These are phyloP conservation scores for Stenolophus ochropezus DNA, from an alignment of 2,888 invertebrate genomes.

Conservation along the genomic window DNA sequence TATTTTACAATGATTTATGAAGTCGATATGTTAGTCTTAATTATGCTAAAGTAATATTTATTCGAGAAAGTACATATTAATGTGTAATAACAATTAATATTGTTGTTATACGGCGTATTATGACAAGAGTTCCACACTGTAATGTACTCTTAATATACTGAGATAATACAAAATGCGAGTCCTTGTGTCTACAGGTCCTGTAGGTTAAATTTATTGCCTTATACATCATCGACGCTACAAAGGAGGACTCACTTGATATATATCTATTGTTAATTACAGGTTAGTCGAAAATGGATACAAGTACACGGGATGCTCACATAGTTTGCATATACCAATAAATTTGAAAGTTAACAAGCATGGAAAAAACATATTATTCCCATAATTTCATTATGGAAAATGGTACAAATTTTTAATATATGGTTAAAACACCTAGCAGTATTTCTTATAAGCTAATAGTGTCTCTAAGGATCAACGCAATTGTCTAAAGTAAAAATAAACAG, in stretches of 20 bases:
- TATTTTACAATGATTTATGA: background rate
- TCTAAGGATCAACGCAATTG: too few relatives aligned
- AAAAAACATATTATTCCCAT: too few relatives aligned
- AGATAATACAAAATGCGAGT: background rate
- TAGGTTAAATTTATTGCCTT: background rate
- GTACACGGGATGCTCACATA: background rate
- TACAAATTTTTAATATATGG: too few relatives aligned
- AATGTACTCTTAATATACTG: background rate
- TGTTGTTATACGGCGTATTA: background rate
- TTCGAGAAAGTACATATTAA: background rate
- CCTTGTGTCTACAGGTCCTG: background rate
- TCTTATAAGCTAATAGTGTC: too few relatives aligned
- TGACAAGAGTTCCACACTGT: conserved; percentile 1
- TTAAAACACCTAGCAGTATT: too few relatives aligned
- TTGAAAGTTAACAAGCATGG: too few relatives aligned
- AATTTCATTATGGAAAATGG: too few relatives aligned
- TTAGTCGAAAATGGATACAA: background rate
- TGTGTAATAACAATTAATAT: conserved; percentile 9
- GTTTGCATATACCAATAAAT: background rate
- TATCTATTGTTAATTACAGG: background rate
- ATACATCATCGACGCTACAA: background rate
- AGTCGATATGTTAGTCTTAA: background rate
- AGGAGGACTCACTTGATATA: background rate
- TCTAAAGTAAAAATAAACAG: too few relatives aligned
- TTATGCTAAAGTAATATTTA: conserved; percentile 21